Evolutionary conservation across 37 sponge, comb jelly and placozoan species (phyloP).

Genomic region (Chondrilla cf. caribensis): DNA sequence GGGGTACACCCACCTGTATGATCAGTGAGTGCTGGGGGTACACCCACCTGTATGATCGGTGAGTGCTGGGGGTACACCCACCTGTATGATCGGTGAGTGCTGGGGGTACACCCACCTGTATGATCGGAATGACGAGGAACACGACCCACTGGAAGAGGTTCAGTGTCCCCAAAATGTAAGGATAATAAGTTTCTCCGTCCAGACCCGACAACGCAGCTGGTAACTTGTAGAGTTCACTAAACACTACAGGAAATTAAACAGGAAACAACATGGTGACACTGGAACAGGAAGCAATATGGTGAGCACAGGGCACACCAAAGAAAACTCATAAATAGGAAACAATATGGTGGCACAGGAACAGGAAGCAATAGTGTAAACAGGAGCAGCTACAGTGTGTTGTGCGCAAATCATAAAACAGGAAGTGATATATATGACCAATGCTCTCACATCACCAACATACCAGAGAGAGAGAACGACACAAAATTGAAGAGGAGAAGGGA

Average conservation of each 20-base stretch:
- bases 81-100: no score
- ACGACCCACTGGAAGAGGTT: constrained; percentile 20
- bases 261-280: background rate
- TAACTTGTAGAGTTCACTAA: background rate
- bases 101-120: no score
- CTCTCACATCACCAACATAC: no score
- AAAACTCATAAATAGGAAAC: background rate
- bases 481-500: constrained; percentile 55
- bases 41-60: no score
- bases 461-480: constrained; percentile 18
- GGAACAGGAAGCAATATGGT: background rate
- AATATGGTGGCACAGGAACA: background rate
- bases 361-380: background rate
- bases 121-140: constrained; percentile 34
- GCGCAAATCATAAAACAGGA: background rate
- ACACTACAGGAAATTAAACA: constrained; percentile 4
- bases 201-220: background rate
- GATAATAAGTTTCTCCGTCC: background rate
- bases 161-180: background rate
- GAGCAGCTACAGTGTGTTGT: background rate
- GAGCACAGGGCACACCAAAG: background rate
- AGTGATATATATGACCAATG: background rate
- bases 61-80: no score
- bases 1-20: no score
- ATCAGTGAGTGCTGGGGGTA: no score